Evolutionary conservation across 2,888 invertebrate species (phyloP).

Genomic region (Drosophila nigricruria): DNA sequence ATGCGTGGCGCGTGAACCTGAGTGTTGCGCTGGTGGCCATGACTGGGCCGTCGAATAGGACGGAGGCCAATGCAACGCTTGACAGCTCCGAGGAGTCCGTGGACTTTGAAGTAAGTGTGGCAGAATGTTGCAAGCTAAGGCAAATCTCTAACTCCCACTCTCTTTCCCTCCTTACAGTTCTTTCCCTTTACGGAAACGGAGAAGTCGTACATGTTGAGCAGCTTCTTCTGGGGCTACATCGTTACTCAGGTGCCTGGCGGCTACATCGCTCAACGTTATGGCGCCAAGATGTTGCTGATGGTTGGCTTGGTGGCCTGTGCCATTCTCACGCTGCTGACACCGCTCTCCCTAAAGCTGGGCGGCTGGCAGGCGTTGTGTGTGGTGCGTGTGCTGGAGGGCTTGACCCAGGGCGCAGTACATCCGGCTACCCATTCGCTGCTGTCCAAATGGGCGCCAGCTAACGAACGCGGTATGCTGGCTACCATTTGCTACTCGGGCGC

Average conservation of each 20-base stretch:
- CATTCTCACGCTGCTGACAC: slow-evolving; percentile 89
- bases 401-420: slow-evolving; percentile 89
- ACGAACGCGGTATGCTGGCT: slow-evolving; percentile 89
- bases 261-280: slow-evolving; percentile 89
- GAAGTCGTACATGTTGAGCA: slow-evolving; percentile 87
- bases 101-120: slow-evolving; percentile 23
- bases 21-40: slow-evolving; percentile 91
- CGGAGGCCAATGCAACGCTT: slow-evolving; percentile 11
- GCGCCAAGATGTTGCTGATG: slow-evolving; percentile 88
- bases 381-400: slow-evolving; percentile 88
- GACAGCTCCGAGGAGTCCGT: slow-evolving; percentile 2
- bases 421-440: slow-evolving; percentile 89
- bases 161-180: slow-evolving; percentile 84
- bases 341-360: slow-evolving; percentile 88
- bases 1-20: slow-evolving; percentile 89
- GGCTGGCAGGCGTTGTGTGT: slow-evolving; percentile 87
- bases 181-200: slow-evolving; percentile 87
- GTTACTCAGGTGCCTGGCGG: slow-evolving; percentile 89
- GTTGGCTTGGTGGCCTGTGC: slow-evolving; percentile 88
- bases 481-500: slow-evolving; percentile 90
- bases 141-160: not conserved
- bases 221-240: slow-evolving; percentile 90
- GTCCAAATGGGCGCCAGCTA: slow-evolving; percentile 90
- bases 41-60: slow-evolving; percentile 86
- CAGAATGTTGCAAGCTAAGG: not conserved